phyloP scores from a whole-genome alignment of 2,797 vertebrate species.

The Podarcis lilfordi region DNA sequence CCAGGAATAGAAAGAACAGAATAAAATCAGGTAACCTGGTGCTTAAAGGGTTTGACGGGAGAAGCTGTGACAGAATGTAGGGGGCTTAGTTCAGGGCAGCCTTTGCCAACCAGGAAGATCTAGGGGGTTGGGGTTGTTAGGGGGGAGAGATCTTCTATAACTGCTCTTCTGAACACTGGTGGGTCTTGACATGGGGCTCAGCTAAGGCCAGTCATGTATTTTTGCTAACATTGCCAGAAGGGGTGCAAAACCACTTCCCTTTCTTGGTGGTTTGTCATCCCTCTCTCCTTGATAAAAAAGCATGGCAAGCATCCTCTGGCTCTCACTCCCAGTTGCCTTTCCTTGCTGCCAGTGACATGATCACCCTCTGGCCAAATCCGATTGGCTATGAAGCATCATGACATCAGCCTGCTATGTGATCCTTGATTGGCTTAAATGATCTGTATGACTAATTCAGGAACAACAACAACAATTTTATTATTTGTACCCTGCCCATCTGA shows the following conservation, averaged over 20 bases:
- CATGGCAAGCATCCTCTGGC: neutral
- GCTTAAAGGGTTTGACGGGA: rapidly evolving
- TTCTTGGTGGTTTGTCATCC: too few species aligned
- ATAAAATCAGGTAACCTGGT: rapidly evolving
- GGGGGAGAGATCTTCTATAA: neutral
- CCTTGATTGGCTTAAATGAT: neutral
- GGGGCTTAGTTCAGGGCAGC: rapidly evolving
- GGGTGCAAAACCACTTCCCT: too few species aligned
- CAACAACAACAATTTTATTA: too few species aligned
- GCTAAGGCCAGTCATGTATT: neutral
- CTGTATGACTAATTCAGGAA: neutral
- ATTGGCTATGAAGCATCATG: neutral
- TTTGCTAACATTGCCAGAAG: neutral
- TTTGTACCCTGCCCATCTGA: too few species aligned
- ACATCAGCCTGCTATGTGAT: neutral
- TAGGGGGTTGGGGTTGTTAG: too few species aligned
- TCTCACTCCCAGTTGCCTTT: neutral
- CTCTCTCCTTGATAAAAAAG: neutral
- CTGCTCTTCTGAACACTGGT: neutral
- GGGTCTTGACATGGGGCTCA: neutral
- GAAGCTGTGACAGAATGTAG: rapidly evolving
- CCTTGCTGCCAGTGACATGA: neutral
- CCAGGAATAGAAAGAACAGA: neutral
- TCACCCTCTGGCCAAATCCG: neutral
- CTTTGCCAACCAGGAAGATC: too few species aligned